Evolutionary conservation across 2,888 invertebrate genomes (phyloP).

Genomic region (Acanthosepion pharaonis): DNA sequence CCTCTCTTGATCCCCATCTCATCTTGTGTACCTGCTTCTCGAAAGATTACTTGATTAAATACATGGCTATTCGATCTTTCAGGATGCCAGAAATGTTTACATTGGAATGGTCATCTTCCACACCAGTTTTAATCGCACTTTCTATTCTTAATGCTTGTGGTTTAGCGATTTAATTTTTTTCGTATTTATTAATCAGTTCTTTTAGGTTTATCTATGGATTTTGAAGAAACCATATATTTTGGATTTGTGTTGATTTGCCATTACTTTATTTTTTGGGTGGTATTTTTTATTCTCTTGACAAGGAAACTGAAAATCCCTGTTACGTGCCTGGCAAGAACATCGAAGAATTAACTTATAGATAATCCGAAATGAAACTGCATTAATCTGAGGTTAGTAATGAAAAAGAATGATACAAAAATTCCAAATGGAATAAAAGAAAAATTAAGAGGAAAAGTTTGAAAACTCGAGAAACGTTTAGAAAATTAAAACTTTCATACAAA

Average conservation of each 20-base stretch:
- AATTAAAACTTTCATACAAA: neutral
- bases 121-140: too few species aligned
- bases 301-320: neutral
- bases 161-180: too few species aligned
- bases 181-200: too few species aligned
- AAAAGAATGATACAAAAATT: neutral
- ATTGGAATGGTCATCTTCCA: too few species aligned
- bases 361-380: neutral
- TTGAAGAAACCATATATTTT: too few species aligned
- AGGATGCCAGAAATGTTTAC: too few species aligned
- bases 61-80: neutral
- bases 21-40: neutral
- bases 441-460: neutral
- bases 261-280: neutral
- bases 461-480: neutral
- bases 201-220: too few species aligned
- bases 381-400: neutral
- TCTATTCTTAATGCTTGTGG: too few species aligned
- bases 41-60: neutral
- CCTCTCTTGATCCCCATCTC: neutral
- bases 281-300: neutral
- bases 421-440: neutral
- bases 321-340: neutral
- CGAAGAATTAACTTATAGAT: neutral
- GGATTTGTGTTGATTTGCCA: neutral